Base-by-base conservation (phyloP, 2,797 vertebrate genomes). In the Tragelaphus eurycerus region DNA sequence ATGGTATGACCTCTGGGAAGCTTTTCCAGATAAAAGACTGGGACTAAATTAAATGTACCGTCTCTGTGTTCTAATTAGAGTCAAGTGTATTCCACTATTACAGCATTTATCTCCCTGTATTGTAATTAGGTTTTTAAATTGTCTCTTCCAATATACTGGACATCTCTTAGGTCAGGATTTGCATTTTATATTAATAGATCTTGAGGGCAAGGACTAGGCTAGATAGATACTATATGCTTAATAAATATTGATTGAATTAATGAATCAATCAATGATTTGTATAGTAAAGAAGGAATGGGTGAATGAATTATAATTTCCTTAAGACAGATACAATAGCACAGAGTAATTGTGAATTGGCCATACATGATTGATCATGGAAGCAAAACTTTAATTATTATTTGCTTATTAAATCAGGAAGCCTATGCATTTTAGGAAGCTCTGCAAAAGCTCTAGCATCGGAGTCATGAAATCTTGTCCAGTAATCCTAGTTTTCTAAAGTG, bases 121-220 rank as follows among this genome's bases (percentile, higher is more conserved):
- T 91, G 23, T 91, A 93, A 96, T 95, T 93, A 95, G 74, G 54
- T 7, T 97, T 92, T 82, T 57, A 96, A 95, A 97, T 78, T 82
- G n/a, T 93, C 14, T 91, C 43, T 81, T 82, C 15, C 0, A 81
- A 2, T 60, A 29, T 16, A 93, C 4, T 34, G 21, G 13, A 87
- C 92, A 1, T 27, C 29, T 89, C 43, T 79, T 84, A 62, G 89
- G 43, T 34, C 21, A 83, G 11, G 16, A 11, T 7, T 52, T 84
- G 14, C 7, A 67, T 55, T 1, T 86, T 86, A 17, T 55, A 59
- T 76, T 93, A 83, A 8, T 81, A 76, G 76, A 86, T 52, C 21
- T 89, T 86, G 31, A 79, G 16, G 79, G 5, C 27, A 46, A 97
- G n/a, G 31, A 14, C 12, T 38, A 85, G 60, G 11, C 16, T 67